Evolutionary conservation across 2,888 invertebrate species (phyloP).

Genomic region (Tipula unca): DNA sequence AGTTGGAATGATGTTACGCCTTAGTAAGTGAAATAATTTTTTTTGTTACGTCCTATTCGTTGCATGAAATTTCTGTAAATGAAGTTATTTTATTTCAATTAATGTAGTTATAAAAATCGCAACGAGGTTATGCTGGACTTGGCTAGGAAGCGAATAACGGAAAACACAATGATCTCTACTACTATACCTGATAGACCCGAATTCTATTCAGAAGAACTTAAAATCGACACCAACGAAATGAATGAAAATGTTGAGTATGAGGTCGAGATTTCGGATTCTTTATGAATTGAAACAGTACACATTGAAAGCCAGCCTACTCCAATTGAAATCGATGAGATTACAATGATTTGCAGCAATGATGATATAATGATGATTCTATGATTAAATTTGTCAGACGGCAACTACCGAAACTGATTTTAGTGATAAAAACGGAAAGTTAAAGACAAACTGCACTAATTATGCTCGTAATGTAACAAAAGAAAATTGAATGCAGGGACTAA

Average conservation of each 20-base stretch:
- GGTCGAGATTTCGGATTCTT: neutral
- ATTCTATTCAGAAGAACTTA: neutral
- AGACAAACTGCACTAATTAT: neutral
- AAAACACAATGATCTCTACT: neutral
- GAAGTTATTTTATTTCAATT: neutral
- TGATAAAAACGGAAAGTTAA: neutral
- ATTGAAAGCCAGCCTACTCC: neutral
- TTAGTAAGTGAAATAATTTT: neutral
- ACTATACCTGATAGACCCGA: neutral
- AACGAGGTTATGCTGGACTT: neutral
- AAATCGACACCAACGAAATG: neutral
- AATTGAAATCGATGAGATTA: neutral
- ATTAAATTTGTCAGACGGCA: neutral
- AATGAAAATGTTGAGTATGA: neutral
- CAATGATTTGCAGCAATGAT: neutral
- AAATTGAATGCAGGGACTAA: neutral
- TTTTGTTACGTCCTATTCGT: neutral
- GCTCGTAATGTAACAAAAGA: neutral
- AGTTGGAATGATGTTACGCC: neutral
- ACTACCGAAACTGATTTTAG: neutral
- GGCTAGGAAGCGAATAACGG: neutral
- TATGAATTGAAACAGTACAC: neutral
- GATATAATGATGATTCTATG: neutral
- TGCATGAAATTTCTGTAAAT: neutral
- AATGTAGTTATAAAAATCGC: neutral